Evolutionary conservation across 1,140 invertebrate genomes (phyloP), one percentile per base, ranked within the genome.

Genomic region (Caerostris extrusa): DNA sequence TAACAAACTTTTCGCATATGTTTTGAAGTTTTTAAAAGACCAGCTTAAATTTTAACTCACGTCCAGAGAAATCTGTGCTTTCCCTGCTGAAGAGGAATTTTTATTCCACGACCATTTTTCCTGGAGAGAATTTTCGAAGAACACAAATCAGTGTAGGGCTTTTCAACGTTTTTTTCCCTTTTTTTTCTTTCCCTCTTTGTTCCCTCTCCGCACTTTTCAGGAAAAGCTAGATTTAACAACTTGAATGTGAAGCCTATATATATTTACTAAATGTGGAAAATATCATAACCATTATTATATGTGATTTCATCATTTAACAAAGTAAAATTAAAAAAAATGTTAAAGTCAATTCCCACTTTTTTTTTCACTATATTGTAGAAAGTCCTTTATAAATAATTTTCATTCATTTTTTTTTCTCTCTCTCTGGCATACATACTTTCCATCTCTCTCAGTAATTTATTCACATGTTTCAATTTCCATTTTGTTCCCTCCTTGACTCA

Each of bases 1-100:
- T 88, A 60, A 85, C 56, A 85, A 85, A 60, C 83, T 57, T 77
- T 85, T 50, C 83, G 83, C 57, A 57, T 14, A 85, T 85, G 19
- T 81, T 91, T 91, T 91, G 69, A 91, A 82, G 69, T 91, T 91
- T 61, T 55, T 91, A 61, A 91, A 91, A 91, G 77, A 61, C 19
- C 77, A 55, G 50, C 90, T 91, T 91, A 91, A 91, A 91, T 91
- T 91, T 82, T 91, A 57, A 83, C 90, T 91, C 90, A 91, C 90
- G 90, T 82, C 17, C 77, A 17, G 8, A 10, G 7, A 53, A 19
- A 64, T 50, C 14, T 50, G 58, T 71, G 53, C 88, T 58, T 71
- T 55, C 10, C 64, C 50, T 14, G 58, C 50, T 3, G 56, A 82
- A 61, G 4, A 55, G 50, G 57, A 61, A 82, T 82, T 91, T 50